These are phyloP conservation scores for Progne subis DNA, from an alignment of 2,113 vertebrate species.

Conservation along the genomic window DNA sequence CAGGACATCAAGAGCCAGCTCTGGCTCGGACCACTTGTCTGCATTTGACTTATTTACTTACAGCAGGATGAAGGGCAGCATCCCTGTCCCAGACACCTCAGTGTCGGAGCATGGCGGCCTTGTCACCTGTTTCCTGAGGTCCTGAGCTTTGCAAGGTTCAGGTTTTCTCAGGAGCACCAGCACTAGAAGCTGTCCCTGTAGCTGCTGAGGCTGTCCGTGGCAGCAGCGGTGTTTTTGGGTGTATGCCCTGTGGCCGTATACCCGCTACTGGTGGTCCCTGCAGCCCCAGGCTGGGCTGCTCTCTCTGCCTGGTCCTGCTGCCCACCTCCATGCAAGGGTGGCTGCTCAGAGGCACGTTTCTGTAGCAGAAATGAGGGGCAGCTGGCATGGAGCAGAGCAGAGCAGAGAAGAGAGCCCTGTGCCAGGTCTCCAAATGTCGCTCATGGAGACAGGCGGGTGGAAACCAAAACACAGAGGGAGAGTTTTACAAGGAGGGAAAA, in stretches of 20 bases:
- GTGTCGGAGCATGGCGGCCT: background rate
- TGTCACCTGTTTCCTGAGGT: background rate
- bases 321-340: accelerated
- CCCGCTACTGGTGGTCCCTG: accelerated
- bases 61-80: background rate
- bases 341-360: background rate
- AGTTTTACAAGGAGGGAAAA: background rate
- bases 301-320: background rate
- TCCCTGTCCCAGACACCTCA: background rate
- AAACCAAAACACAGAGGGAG: background rate
- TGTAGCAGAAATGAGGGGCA: background rate
- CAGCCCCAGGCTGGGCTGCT: background rate
- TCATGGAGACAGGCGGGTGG: accelerated
- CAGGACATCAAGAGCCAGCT: background rate
- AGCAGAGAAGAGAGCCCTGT: background rate
- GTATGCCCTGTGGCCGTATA: accelerated
- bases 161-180: background rate
- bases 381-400: background rate
- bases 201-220: background rate
- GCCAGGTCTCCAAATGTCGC: accelerated
- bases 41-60: background rate
- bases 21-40: accelerated
- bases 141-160: background rate
- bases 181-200: background rate
- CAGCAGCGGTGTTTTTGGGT: background rate